These are phyloP conservation scores for Florisuga fusca DNA, from an alignment of 2,797 vertebrate species.

Conservation along the genomic window DNA sequence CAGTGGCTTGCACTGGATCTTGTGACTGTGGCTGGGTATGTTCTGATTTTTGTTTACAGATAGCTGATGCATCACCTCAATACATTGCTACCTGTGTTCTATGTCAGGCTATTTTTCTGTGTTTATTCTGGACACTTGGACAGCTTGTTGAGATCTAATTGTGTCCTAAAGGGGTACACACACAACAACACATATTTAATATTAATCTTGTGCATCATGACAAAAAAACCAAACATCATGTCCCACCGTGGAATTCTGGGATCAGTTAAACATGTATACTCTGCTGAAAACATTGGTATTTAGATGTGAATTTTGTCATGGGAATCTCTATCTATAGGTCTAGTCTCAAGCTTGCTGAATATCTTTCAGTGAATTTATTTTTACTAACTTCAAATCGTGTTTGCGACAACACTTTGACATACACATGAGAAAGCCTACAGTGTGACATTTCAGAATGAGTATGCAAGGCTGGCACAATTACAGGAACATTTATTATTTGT, in stretches of 20 bases:
- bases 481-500: constrained; percentile 36
- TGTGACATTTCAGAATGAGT: constrained; percentile 6
- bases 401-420: neutral
- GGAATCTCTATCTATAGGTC: neutral
- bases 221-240: neutral
- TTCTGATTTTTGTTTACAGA: neutral
- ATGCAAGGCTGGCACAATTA: neutral
- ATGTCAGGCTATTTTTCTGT: neutral
- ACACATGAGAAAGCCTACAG: neutral
- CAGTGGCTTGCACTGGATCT: neutral
- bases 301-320: neutral
- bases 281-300: neutral
- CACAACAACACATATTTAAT: neutral
- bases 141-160: neutral
- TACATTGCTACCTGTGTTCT: neutral
- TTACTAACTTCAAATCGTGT: neutral
- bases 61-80: neutral
- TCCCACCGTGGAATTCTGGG: neutral
- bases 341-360: neutral
- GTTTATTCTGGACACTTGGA: neutral
- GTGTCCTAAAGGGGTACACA: neutral
- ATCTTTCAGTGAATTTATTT: neutral
- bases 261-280: neutral
- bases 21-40: neutral
- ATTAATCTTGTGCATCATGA: neutral